Base-by-base conservation (phyloP, 1,140 invertebrate species). In the Lasioglossum albipes region DNA sequence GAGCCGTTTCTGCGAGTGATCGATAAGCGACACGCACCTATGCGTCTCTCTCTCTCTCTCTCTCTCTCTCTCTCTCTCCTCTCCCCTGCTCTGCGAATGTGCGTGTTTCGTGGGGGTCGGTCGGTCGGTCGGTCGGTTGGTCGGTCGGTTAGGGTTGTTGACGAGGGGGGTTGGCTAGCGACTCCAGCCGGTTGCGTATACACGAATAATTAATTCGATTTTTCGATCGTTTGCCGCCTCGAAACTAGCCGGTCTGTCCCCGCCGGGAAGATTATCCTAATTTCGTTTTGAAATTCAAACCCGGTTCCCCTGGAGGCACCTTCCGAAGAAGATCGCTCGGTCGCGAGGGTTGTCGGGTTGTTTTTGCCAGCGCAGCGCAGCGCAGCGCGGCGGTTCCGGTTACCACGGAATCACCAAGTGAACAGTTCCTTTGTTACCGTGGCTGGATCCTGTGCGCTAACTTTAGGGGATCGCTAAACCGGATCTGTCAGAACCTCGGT, bases 171-270 rank as follows among this genome's bases (percentile, higher is more conserved):
- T 75, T 81, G 66, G 64, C 42, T 65, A 59, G 16, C 68, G 75
- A 20, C 42, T 7, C 73, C 78, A 75, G 57, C 69, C 75, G 20
- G 59, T 61, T 59, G 49, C 65, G 73, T 77, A 57, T 80, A 76
- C 65, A 31, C 61, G 84, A 86, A 83, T 85, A 84, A 85, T 86
- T 84, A 84, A 86, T 87, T 86, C 73, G 67, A 85, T 83, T 84
- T 79, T 75, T 73, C 59, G 45, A 54, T 36, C 59, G 62, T 59
- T 71, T 4, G 31, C 12, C 10, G 71, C 12, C 54, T 74, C 20
- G 18, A 81, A 73, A 52, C 54, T 59, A 72, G 52, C 59, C 12
- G 2, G 20, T 57, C 45, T 22, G 20, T 18, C 41, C 20, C 57
- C 7, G 6, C 18, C 20, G 18, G n/a, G n/a, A 1, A 6, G 57